Conservation (phyloP, 1,140 invertebrate species). For the Drosophila sechellia region DNA sequence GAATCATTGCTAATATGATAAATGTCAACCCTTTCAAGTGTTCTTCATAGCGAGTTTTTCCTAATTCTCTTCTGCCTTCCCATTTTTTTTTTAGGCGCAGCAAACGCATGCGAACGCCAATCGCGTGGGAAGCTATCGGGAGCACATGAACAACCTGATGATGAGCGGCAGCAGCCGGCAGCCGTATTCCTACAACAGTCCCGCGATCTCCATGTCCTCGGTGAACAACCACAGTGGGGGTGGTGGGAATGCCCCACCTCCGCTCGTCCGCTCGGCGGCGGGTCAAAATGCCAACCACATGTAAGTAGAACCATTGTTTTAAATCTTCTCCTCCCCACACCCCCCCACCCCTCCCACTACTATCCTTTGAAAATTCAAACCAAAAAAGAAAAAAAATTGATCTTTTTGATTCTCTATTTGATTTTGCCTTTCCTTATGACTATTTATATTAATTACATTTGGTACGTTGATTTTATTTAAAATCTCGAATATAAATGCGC, state of each 20-base stretch:
- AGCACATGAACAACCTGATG: constrained; percentile 79
- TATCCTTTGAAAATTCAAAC: constrained; percentile 11
- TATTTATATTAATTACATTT: constrained; percentile 46
- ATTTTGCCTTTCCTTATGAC: constrained; percentile 26
- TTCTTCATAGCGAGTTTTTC: neutral
- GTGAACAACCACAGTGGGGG: constrained; percentile 74
- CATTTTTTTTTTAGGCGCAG: constrained; percentile 45
- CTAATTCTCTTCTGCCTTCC: neutral
- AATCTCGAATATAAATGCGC: constrained; percentile 44
- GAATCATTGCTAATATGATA: too few species aligned
- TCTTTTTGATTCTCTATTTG: constrained; percentile 26
- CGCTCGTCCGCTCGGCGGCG: constrained; percentile 76
- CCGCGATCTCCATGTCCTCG: constrained; percentile 82
- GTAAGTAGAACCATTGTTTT: constrained; percentile 62
- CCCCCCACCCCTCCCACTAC: constrained; percentile 5
- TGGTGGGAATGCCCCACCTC: constrained; percentile 76
- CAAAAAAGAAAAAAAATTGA: neutral
- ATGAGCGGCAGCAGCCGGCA: constrained; percentile 71
- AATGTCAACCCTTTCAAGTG: neutral
- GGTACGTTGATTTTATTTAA: constrained; percentile 43
- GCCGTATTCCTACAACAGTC: constrained; percentile 78
- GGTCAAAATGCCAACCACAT: constrained; percentile 78
- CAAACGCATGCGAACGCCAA: constrained; percentile 74
- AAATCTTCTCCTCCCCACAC: constrained; percentile 1
- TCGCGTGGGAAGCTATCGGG: constrained; percentile 70